Percentiles rank a stretch among this genome's conserved stretches.
Evolutionary conservation across 2,797 vertebrate genomes (phyloP).

Genomic region (Esox masquinongy): DNA sequence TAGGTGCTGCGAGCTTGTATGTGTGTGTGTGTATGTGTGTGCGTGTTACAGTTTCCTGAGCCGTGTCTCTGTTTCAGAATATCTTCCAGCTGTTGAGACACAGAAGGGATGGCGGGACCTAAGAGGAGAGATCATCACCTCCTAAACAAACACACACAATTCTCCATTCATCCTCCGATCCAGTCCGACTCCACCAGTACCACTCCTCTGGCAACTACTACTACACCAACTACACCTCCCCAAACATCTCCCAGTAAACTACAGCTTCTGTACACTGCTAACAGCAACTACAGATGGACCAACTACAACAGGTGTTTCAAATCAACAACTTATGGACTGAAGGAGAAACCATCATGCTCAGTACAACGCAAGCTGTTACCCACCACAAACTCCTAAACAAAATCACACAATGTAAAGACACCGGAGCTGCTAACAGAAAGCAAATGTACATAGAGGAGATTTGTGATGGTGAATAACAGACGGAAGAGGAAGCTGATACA

Average conservation of each 20-base stretch:
- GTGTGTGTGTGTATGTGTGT: background rate
- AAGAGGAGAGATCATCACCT: slow-evolving; percentile 65
- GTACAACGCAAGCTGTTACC: slow-evolving; percentile 32
- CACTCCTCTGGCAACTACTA: slow-evolving; percentile 42
- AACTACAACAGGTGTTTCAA: slow-evolving; percentile 34
- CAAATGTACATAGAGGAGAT: background rate
- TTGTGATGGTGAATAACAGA: background rate
- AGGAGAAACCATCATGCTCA: slow-evolving; percentile 20
- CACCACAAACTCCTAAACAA: slow-evolving; percentile 47
- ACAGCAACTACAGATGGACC: slow-evolving; percentile 41
- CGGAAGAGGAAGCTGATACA: no score
- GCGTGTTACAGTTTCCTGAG: slow-evolving; percentile 20
- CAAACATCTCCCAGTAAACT: slow-evolving; percentile 26
- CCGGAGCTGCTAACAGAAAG: slow-evolving; percentile 34
- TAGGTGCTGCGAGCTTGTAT: background rate
- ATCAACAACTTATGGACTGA: slow-evolving; percentile 6
- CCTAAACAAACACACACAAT: slow-evolving; percentile 50
- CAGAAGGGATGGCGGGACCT: slow-evolving; percentile 80
- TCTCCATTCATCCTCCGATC: slow-evolving; percentile 38
- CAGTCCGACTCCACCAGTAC: slow-evolving; percentile 20
- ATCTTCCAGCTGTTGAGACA: slow-evolving; percentile 94
- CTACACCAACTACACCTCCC: slow-evolving; percentile 29
- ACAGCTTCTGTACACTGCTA: slow-evolving; percentile 26
- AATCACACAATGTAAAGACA: slow-evolving; percentile 20
- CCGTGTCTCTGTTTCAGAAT: slow-evolving; percentile 78